Evolutionary conservation across 2,888 invertebrate genomes (phyloP).

Genomic region (Netelia melanura): DNA sequence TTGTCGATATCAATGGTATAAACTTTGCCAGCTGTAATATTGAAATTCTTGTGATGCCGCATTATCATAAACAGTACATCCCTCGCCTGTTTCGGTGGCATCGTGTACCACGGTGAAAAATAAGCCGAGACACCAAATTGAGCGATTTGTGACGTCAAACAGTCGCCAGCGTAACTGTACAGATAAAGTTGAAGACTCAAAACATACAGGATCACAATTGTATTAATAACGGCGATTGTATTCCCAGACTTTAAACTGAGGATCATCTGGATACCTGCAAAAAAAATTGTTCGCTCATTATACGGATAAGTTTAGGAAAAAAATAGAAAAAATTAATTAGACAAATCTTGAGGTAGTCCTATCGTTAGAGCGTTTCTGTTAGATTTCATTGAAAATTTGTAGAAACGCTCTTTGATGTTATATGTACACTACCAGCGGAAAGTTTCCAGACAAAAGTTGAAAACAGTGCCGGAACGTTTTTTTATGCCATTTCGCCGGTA

Average conservation of each 20-base stretch:
- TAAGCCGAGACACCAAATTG: slow-evolving; percentile 62
- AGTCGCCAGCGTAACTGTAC: slow-evolving; percentile 69
- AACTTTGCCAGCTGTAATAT: slow-evolving; percentile 67
- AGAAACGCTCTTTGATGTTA: no score
- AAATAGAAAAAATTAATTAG: neutral
- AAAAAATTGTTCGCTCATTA: slow-evolving; percentile 16
- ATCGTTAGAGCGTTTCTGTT: no score
- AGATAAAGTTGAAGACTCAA: slow-evolving; percentile 64
- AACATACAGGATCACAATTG: slow-evolving; percentile 56
- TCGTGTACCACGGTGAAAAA: slow-evolving; percentile 62
- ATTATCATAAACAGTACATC: slow-evolving; percentile 66
- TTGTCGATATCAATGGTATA: slow-evolving; percentile 63
- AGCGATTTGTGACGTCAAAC: slow-evolving; percentile 59
- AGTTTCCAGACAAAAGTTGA: no score
- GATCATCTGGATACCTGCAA: slow-evolving; percentile 67
- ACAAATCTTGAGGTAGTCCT: no score
- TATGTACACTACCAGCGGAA: no score
- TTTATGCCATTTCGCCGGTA: no score
- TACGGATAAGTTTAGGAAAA: neutral
- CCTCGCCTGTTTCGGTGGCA: slow-evolving; percentile 51
- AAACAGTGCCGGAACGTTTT: no score
- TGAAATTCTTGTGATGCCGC: slow-evolving; percentile 58
- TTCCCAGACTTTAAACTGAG: slow-evolving; percentile 62
- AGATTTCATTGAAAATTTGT: no score
- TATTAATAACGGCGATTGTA: slow-evolving; percentile 50